phyloP scores from a whole-genome alignment of 2,113 vertebrate genomes.

The Trichomycterus rosablanca region DNA sequence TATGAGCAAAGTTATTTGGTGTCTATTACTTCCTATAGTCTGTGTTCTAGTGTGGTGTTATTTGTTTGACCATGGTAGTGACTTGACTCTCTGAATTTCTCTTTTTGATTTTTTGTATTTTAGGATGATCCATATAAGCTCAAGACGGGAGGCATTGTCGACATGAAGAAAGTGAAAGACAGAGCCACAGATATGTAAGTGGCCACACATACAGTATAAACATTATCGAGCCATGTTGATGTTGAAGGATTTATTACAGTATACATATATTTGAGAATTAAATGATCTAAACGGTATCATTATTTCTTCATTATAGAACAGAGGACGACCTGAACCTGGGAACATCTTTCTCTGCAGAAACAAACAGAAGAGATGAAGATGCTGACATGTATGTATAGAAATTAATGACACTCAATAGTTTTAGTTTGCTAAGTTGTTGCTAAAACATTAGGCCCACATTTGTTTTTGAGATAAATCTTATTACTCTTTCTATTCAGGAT shows the following conservation, averaged over 20 bases:
- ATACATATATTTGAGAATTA: background rate
- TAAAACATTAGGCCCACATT: too few species aligned
- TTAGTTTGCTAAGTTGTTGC: too few species aligned
- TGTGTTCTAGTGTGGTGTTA: too few species aligned
- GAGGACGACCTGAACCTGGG: constrained; percentile 93
- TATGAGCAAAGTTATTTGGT: too few species aligned
- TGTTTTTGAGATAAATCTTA: too few species aligned
- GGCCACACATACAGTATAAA: too few species aligned
- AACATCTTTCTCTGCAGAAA: constrained; percentile 95
- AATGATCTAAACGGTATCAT: background rate
- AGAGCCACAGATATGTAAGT: constrained; percentile 85
- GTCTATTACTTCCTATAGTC: too few species aligned
- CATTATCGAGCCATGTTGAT: background rate
- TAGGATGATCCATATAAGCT: constrained; percentile 95
- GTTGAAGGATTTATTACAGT: too few species aligned
- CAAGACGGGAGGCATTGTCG: constrained; percentile 91
- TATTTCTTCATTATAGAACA: constrained; percentile 63
- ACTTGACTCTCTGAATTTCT: too few species aligned
- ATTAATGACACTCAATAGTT: too few species aligned
- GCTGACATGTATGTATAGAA: constrained; percentile 85
- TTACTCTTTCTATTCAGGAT: constrained; percentile 71
- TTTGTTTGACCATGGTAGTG: too few species aligned
- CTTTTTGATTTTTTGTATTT: constrained; percentile 23
- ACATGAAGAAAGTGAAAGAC: constrained; percentile 98
- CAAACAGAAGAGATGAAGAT: constrained; percentile 94